Conservation (phyloP, 2,797 vertebrate species). For the Pogonophryne albipinna region DNA sequence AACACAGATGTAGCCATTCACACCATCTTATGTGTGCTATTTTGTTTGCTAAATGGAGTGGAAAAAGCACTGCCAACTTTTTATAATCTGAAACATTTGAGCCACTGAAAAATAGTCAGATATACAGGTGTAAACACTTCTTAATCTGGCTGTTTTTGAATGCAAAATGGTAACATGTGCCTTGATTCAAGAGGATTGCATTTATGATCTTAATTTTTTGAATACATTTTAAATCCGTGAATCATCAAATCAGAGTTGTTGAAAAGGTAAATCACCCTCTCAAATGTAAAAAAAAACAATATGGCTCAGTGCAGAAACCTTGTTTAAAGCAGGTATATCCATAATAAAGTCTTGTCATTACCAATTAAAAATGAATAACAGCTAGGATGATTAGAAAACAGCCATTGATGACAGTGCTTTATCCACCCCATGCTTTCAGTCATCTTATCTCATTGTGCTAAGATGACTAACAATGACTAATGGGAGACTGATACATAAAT, state of each 20-base stretch:
- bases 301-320: not conserved
- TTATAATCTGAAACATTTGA: slow-evolving; percentile 22
- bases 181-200: not conserved
- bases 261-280: slow-evolving; percentile 3
- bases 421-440: slow-evolving; percentile 78
- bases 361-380: not conserved
- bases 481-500: slow-evolving; percentile 65
- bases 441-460: slow-evolving; percentile 59
- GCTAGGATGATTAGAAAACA: slow-evolving; percentile 16
- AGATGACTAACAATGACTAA: slow-evolving; percentile 75
- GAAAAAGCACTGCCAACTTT: slow-evolving; percentile 77
- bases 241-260: not conserved
- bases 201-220: not conserved
- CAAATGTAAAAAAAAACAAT: not conserved
- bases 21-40: slow-evolving; percentile 69
- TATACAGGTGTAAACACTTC: slow-evolving; percentile 1
- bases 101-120: slow-evolving; percentile 17
- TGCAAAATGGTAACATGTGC: not conserved
- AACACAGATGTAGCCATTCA: slow-evolving; percentile 78
- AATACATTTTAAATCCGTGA: not conserved
- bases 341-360: slow-evolving; percentile 9
- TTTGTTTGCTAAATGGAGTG: slow-evolving; percentile 71
- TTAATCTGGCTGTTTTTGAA: not conserved
- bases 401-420: slow-evolving; percentile 71
- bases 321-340: not conserved